Evolutionary conservation across 2,888 invertebrate species (phyloP), one percentile per base, ranked within the genome.

Genomic region (Epistrophella euchroma): DNA sequence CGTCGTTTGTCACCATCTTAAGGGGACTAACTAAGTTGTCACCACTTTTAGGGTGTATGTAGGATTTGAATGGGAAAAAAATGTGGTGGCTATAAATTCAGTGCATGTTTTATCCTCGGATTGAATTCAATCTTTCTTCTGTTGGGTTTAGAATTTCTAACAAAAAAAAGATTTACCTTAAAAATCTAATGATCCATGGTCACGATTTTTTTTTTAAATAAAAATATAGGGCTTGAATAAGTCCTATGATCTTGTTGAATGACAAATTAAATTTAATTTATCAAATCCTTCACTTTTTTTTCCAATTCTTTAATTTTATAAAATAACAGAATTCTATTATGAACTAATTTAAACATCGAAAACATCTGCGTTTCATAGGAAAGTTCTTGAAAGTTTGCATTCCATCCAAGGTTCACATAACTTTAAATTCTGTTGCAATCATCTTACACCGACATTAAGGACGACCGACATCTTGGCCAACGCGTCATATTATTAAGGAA

Each of bases 401-500:
- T 66, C 45, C 43, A 22, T 66, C 45, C 43, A 35, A 66, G 22
- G n/a, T 25, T 47, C 22, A 2, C 17, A 68, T 15, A 56, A 56
- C 25, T 56, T 66, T 28, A n/a, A 66, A 56, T 37, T 32, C 25
- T 60, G 11, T 58, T 32, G 70, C 50, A 71, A 77, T 71, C 22
- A 52, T 62, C 37, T 52, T 19, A 37, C 6, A 28, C 4, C 2
- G 28, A 32, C 56, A 75, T 71, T 75, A 43, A 73, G 35, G 66
- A 52, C 58, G 40, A 73, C 74, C 58, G 40, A 73, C 74, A 60
- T 60, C 55, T 40, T 13, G 43, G 22, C 43, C 19, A 32, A n/a
- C 32, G 55, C 32, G 55, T 22, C 47, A 32, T 25, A 55, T 47
- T 50, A 81, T 58, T 62, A 75, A 19, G 60, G 47, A 60, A 75